Evolutionary conservation across 53 echinoderm and acorn worm genomes (phyloP).

Genomic region (Holothuria scabra): DNA sequence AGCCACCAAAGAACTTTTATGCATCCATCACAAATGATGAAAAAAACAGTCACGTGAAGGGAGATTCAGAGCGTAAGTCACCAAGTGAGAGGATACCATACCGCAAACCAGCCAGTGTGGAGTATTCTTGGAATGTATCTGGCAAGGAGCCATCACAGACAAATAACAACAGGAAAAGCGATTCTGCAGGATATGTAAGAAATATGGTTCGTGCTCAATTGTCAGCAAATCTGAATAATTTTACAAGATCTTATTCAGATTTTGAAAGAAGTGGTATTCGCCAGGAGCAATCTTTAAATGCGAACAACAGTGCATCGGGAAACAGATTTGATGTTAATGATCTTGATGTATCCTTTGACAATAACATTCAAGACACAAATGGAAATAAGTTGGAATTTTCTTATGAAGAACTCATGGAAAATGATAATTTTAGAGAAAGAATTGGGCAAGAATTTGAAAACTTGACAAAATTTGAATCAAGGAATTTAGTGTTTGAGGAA

Average conservation of each 20-base stretch:
- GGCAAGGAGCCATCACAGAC: neutral
- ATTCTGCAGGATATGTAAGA: too few relatives aligned
- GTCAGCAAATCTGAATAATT: too few relatives aligned
- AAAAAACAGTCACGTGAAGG: too few relatives aligned
- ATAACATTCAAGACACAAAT: neutral
- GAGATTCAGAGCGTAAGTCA: too few relatives aligned
- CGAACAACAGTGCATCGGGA: too few relatives aligned
- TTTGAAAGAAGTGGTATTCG: too few relatives aligned
- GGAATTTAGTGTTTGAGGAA: neutral
- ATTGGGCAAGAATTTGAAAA: neutral
- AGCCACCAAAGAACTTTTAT: slow-evolving; percentile 79
- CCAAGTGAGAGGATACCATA: neutral
- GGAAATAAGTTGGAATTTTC: slow-evolving; percentile 1
- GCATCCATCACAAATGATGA: neutral
- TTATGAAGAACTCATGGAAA: slow-evolving; percentile 36
- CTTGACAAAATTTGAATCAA: neutral
- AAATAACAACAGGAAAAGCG: neutral
- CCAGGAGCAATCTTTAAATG: too few relatives aligned
- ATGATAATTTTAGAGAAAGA: neutral
- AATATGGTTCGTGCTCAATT: too few relatives aligned
- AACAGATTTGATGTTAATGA: too few relatives aligned
- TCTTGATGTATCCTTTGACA: too few relatives aligned
- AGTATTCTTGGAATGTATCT: neutral
- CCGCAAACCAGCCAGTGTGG: neutral
- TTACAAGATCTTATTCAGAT: too few relatives aligned